phyloP scores from a whole-genome alignment of 2,797 vertebrate species.

The Molothrus ater region DNA sequence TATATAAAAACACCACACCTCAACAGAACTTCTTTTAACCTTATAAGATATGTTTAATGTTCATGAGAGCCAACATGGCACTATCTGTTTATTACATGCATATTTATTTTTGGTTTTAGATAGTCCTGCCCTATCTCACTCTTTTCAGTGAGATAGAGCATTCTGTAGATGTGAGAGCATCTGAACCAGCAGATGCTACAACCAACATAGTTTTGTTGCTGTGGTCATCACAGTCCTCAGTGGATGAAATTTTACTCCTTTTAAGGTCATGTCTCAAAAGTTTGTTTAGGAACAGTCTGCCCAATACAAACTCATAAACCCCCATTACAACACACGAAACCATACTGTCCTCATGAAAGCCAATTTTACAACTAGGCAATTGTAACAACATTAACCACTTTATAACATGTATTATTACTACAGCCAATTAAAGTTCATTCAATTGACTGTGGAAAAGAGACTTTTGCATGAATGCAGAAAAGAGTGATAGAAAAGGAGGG shows the following conservation, averaged over 20 bases:
- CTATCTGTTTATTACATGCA: background rate
- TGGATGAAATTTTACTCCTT: background rate
- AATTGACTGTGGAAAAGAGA: background rate
- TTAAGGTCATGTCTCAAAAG: background rate
- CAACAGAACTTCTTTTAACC: background rate
- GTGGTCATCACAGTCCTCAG: background rate
- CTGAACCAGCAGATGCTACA: too few species aligned
- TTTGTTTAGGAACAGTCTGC: background rate
- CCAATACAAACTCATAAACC: background rate
- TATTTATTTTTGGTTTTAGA: background rate
- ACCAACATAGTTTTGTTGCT: rapidly evolving
- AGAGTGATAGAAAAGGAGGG: background rate
- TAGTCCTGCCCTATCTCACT: background rate
- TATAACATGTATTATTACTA: background rate
- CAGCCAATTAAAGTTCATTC: background rate
- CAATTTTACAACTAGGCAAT: background rate
- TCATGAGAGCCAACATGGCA: rapidly evolving
- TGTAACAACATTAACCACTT: background rate
- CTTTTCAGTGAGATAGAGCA: background rate
- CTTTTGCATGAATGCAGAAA: background rate
- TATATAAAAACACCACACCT: background rate
- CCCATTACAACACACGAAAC: rapidly evolving
- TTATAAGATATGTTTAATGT: background rate
- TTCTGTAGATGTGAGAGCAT: too few species aligned
- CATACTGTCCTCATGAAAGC: background rate